Conservation (phyloP, 2,888 invertebrate species). For the Cepaea hortensis region DNA sequence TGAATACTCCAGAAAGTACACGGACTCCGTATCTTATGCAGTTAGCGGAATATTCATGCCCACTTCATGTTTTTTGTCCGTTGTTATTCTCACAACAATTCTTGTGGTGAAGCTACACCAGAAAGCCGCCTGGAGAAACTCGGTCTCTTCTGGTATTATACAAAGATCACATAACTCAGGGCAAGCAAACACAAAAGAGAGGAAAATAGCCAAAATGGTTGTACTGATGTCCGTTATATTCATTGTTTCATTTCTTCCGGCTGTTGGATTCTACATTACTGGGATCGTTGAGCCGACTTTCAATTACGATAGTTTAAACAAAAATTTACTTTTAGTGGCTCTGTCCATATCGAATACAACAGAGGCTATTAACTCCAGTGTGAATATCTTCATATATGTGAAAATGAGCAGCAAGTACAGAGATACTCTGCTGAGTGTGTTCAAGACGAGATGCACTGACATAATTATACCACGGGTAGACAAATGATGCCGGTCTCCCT, state of each 20-base stretch:
- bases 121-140: not conserved
- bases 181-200: not conserved
- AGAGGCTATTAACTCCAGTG: conserved; percentile 12
- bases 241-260: conserved; percentile 16
- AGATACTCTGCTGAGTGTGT: not conserved
- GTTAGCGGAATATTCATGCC: conserved; percentile 33
- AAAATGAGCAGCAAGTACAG: conserved; percentile 20
- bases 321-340: conserved; percentile 1
- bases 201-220: conserved; percentile 4
- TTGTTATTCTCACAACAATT: not conserved
- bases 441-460: no score
- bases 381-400: conserved; percentile 24
- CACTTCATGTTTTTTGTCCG: not conserved
- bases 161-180: not conserved
- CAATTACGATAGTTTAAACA: not conserved
- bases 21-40: conserved; percentile 9
- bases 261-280: not conserved
- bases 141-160: not conserved
- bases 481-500: no score
- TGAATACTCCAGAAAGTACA: not conserved
- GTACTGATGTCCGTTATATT: conserved; percentile 13
- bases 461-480: no score
- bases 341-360: not conserved
- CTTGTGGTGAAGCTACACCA: not conserved
- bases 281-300: not conserved